phyloP scores from a whole-genome alignment of 2,888 invertebrate species.

The Drosophila prolongata region DNA sequence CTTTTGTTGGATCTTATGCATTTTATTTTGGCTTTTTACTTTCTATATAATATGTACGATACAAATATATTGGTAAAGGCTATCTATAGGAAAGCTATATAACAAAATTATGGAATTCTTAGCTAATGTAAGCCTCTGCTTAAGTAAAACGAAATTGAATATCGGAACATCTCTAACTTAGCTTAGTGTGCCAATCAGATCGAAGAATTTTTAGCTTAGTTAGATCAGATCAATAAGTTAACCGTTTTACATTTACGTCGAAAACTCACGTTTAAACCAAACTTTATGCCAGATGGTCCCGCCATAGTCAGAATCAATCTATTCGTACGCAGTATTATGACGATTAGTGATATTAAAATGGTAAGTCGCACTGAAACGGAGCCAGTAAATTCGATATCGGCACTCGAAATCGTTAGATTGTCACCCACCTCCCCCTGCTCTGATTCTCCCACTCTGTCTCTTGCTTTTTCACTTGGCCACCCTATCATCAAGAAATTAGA shows the following conservation, averaged over 20 bases:
- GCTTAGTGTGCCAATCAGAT: conserved; percentile 20
- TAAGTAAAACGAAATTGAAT: conserved; percentile 5
- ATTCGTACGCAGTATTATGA: conserved; percentile 98
- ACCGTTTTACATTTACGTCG: conserved; percentile 32
- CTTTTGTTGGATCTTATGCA: conserved; percentile 1
- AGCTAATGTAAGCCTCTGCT: conserved; percentile 26
- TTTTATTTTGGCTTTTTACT: conserved; percentile 3
- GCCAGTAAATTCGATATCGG: conserved; percentile 18
- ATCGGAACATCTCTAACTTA: conserved; percentile 17
- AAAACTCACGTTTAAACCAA: conserved; percentile 71
- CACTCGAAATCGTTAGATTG: conserved; percentile 31
- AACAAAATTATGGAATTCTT: conserved; percentile 14
- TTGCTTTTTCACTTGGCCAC: conserved; percentile 30
- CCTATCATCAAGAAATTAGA: conserved; percentile 39
- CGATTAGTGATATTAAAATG: conserved; percentile 99
- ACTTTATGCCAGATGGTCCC: conserved; percentile 92
- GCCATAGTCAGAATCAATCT: conserved; percentile 98
- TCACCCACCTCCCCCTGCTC: conserved; percentile 6
- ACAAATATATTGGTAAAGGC: conserved; percentile 3
- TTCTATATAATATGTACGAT: not conserved
- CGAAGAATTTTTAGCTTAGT: conserved; percentile 51
- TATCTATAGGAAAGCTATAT: conserved; percentile 9
- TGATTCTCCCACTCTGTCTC: conserved; percentile 12
- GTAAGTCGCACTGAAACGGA: conserved; percentile 88
- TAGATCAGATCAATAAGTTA: conserved; percentile 56